Base-by-base conservation (phyloP, 2,113 vertebrate species). In the Microtus richardsoni region DNA sequence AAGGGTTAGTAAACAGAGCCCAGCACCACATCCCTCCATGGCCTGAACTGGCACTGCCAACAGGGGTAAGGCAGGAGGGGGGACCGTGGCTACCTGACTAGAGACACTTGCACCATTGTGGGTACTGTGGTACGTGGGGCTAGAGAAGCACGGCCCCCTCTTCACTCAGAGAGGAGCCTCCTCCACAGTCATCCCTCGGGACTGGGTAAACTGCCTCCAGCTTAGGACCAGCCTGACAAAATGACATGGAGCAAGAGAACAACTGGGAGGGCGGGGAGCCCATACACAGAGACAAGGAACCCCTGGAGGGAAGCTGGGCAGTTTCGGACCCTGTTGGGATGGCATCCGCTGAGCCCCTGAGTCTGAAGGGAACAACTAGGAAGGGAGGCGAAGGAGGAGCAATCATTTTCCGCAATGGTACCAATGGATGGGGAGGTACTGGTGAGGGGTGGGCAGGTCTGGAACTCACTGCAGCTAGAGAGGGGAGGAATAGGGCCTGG, bases 1-100 rank as follows among this genome's bases (percentile, higher is more conserved):
- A 75, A 90, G 98, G 97, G 95, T 97, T 97, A 97, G 98, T 98
- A 98, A 98, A 99, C 98, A 93, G 0, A 97, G 98, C 98, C 98
- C 98, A 97, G 98, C 94, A 94, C 64, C 98, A 78, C 89, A 49
- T 68, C 95, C 96, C 95, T 96, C 93, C 84, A 30, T 1, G 28
- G 95, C 79, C 94, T 79, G 19, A 75, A 71, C 7, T 21, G 0
- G 95, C 86, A 89, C 94, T 92, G 95, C 93, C 91, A 30, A 70
- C 75, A 30, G 82, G 73, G 58, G 7, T 68, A 77, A 95, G 95
- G 95, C 89, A 86, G 95, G 79, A 73, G 82, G 33, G 93, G 91
- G 26, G 11, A 84, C 47, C 4, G 36, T 13, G 75, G 95, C 39
- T 44, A 60, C 92, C 96, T 80, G 89, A 91, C 96, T 73, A 64